These are phyloP conservation scores for Calliopum simillimum DNA, from an alignment of 2,888 invertebrate species.

Conservation along the genomic window DNA sequence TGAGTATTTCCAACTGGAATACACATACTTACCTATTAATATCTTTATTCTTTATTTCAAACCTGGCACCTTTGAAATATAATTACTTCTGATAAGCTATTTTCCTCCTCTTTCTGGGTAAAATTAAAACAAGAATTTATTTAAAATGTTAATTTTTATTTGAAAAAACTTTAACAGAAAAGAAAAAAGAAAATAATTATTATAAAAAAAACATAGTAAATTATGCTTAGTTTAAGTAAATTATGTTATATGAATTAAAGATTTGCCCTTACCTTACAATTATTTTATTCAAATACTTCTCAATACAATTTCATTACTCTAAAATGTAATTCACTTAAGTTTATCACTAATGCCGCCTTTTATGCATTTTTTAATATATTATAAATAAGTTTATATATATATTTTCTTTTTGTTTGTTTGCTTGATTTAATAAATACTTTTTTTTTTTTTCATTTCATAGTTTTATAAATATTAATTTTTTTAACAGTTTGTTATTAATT, in stretches of 20 bases:
- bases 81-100: too few relatives aligned
- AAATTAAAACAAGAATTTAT: not conserved
- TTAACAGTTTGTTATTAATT: not conserved
- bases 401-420: not conserved
- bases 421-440: not conserved
- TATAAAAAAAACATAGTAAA: not conserved
- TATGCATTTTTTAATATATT: constrained; percentile 9
- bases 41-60: too few relatives aligned
- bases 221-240: not conserved
- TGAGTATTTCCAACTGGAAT: too few relatives aligned
- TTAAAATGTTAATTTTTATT: constrained; percentile 25
- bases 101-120: too few relatives aligned
- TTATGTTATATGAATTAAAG: constrained; percentile 6
- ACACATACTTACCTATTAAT: too few relatives aligned
- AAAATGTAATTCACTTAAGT: constrained; percentile 24
- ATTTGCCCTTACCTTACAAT: not conserved
- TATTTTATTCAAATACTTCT: constrained; percentile 17
- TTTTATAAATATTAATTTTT: constrained; percentile 5
- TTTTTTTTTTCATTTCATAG: not conserved
- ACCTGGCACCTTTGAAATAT: too few relatives aligned
- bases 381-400: not conserved
- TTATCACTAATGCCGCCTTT: constrained; percentile 22
- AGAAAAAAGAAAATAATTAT: not conserved
- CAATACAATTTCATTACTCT: not conserved
- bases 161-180: constrained; percentile 10